Conservation (phyloP, 2,113 vertebrate species). For the Laticauda colubrina region DNA sequence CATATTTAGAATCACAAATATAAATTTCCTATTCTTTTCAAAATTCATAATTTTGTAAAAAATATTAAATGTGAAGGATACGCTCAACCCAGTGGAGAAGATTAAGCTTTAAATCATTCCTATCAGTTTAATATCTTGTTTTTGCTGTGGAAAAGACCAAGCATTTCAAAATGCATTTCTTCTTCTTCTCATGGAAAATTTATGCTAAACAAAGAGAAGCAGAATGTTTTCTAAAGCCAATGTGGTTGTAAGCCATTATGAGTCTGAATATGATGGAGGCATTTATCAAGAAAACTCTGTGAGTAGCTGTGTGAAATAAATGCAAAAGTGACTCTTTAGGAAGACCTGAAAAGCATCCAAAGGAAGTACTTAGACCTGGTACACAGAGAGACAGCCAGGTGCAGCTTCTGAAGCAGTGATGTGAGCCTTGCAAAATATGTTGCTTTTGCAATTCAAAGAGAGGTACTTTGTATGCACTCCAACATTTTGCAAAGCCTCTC, state of each 20-base stretch:
- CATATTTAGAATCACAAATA: conserved; percentile 71
- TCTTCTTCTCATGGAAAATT: conserved; percentile 32
- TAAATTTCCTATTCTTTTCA: conserved; percentile 73
- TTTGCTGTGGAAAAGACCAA: conserved; percentile 63
- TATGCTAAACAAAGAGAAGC: conserved; percentile 6
- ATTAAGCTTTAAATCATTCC: conserved; percentile 50
- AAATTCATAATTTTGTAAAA: conserved; percentile 43
- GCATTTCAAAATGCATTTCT: conserved; percentile 44
- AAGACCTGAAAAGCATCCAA: not conserved
- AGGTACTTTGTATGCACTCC: not conserved
- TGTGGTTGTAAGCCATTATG: not conserved
- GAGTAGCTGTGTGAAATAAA: not conserved
- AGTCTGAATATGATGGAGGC: not conserved
- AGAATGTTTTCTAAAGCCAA: conserved; percentile 27
- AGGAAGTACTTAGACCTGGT: not conserved
- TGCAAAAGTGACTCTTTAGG: not conserved
- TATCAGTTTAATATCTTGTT: conserved; percentile 62
- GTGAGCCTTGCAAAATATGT: not conserved
- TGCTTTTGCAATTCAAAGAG: not conserved
- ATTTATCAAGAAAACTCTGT: not conserved
- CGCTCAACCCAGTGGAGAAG: conserved; percentile 33
- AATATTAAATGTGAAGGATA: conserved; percentile 42
- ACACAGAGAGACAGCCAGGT: not conserved
- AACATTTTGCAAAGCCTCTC: not conserved
- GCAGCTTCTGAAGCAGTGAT: not conserved